These are phyloP conservation scores for Palaemon carinicauda DNA, from an alignment of 1,140 invertebrate species.

Conservation along the genomic window DNA sequence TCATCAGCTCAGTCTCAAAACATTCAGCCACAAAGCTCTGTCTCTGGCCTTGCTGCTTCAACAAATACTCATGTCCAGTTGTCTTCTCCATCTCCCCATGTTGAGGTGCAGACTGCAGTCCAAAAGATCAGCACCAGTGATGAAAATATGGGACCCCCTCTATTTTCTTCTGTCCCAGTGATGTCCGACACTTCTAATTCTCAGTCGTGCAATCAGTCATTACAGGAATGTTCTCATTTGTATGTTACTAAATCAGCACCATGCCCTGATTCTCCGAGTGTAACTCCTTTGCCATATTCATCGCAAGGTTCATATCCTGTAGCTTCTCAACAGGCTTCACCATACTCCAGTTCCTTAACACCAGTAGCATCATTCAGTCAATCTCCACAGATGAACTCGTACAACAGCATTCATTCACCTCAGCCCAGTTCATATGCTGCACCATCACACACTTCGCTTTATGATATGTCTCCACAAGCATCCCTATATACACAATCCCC, in stretches of 20 bases:
- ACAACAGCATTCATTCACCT: background rate
- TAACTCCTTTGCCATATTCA: background rate
- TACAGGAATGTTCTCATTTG: background rate
- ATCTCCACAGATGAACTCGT: background rate
- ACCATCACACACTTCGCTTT: background rate
- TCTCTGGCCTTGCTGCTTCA: background rate
- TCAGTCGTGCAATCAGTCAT: no score
- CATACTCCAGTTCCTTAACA: no score
- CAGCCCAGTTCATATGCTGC: background rate
- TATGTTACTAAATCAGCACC: background rate
- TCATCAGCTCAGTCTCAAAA: background rate
- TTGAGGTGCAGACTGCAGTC: no score
- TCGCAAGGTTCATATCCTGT: background rate
- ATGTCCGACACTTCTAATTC: no score
- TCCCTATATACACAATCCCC: background rate
- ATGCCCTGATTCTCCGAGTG: no score
- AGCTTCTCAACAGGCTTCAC: background rate
- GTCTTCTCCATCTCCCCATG: background rate
- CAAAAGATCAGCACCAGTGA: no score
- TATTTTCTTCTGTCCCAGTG: no score
- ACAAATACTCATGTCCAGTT: background rate
- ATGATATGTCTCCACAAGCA: background rate
- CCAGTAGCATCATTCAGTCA: background rate
- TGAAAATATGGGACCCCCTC: no score
- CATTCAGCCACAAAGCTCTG: background rate